phyloP scores from a whole-genome alignment of 2,113 vertebrate genomes.

The Heliornis fulica region DNA sequence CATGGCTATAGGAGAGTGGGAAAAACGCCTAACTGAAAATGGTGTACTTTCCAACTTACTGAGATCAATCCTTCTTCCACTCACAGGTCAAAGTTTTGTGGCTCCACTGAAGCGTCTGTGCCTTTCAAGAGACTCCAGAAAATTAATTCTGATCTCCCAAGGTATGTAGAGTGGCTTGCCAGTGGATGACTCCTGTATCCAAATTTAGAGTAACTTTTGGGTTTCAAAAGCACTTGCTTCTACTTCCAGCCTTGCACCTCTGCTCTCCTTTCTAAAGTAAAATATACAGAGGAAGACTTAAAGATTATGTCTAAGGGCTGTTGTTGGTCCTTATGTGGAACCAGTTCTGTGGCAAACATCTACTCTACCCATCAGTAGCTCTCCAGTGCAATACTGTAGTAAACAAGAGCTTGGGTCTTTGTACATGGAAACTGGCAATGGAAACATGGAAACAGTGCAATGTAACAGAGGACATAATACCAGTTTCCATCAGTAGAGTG shows the following conservation, averaged over 20 bases:
- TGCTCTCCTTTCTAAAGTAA: neutral
- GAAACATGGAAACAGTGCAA: too few species aligned
- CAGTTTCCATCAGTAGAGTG: neutral
- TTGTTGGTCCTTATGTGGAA: neutral
- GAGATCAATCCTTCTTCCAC: neutral
- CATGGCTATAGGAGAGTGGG: neutral
- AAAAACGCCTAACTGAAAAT: neutral
- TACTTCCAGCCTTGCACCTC: neutral
- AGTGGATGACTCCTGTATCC: neutral
- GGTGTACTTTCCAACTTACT: neutral
- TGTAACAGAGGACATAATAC: neutral
- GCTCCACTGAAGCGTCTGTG: neutral
- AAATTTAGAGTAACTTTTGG: neutral
- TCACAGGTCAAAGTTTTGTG: neutral
- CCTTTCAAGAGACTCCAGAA: neutral
- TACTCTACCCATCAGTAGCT: neutral
- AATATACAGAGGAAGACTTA: neutral
- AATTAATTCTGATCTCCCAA: neutral
- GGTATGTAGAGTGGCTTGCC: neutral
- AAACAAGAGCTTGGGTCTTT: neutral
- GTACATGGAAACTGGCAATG: neutral
- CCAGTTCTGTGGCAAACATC: neutral
- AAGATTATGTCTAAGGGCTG: neutral
- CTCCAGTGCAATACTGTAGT: neutral
- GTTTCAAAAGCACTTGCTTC: neutral